Conservation (phyloP, 2,888 invertebrate genomes). For the Polyommatus iphigenia region DNA sequence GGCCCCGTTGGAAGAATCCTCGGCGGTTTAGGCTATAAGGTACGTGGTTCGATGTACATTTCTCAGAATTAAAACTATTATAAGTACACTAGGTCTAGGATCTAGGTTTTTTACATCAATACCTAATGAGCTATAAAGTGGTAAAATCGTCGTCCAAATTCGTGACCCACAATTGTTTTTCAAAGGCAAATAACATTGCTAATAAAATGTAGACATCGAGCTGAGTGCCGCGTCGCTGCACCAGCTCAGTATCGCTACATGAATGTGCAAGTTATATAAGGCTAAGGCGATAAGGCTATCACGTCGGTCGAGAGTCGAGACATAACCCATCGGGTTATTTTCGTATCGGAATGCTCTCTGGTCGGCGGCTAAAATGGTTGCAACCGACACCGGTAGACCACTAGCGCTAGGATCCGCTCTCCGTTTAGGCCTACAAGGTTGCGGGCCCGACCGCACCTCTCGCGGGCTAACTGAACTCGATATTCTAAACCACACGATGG, state of each 20-base stretch:
- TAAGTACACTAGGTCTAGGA: background rate
- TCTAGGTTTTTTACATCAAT: background rate
- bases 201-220: background rate
- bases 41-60: constrained; percentile 48
- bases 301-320: constrained; percentile 42
- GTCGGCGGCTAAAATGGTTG: constrained; percentile 52
- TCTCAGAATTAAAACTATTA: background rate
- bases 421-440: constrained; percentile 42
- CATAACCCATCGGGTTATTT: constrained; percentile 51
- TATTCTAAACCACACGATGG: background rate
- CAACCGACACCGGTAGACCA: constrained; percentile 45
- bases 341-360: constrained; percentile 52
- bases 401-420: constrained; percentile 34
- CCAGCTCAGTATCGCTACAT: constrained; percentile 41
- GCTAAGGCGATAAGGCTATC: constrained; percentile 63
- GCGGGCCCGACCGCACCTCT: constrained; percentile 5
- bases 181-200: background rate
- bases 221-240: background rate
- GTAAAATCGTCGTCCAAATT: constrained; percentile 24
- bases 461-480: background rate
- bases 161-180: constrained; percentile 6
- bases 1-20: constrained; percentile 66
- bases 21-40: constrained; percentile 66
- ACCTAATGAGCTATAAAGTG: background rate
- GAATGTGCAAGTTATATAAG: constrained; percentile 66